Conservation (phyloP, 2,888 invertebrate genomes). For the Sclerodermus sp. region DNA sequence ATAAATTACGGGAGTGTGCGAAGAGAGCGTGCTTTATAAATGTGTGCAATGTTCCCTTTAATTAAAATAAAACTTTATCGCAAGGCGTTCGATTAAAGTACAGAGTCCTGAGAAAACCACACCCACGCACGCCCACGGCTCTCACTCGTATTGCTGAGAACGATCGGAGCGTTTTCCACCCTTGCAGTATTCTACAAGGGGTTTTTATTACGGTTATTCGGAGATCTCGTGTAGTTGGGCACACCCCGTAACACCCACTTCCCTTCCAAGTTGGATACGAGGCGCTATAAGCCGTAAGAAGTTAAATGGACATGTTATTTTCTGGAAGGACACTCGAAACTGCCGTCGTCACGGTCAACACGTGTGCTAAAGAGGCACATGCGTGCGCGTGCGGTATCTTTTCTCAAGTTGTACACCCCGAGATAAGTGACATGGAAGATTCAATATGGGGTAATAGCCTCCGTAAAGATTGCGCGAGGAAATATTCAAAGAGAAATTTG, state of each 20-base stretch:
- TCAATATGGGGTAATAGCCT: no score
- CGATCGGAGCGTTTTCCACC: constrained; percentile 20
- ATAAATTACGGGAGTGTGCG: no score
- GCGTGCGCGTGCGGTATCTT: constrained; percentile 17
- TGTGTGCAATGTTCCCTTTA: no score
- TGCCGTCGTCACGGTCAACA: constrained; percentile 20
- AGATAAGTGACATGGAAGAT: no score
- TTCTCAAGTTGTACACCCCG: no score
- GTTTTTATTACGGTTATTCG: constrained; percentile 25
- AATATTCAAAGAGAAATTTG: no score
- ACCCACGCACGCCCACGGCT: constrained; percentile 25
- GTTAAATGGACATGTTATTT: constrained; percentile 44
- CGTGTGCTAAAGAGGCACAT: constrained; percentile 16
- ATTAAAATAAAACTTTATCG: no score
- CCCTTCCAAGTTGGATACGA: constrained; percentile 33
- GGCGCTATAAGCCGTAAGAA: constrained; percentile 32
- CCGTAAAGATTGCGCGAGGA: no score
- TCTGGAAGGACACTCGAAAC: constrained; percentile 43
- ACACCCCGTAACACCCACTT: constrained; percentile 50
- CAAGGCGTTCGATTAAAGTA: constrained; percentile 1
- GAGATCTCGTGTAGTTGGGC: constrained; percentile 26
- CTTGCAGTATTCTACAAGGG: constrained; percentile 14
- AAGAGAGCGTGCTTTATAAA: no score
- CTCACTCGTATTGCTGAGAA: constrained; percentile 1
- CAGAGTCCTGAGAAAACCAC: constrained; percentile 18